Conservation (phyloP, 2,888 invertebrate genomes). For the Platycnemis pennipes region DNA sequence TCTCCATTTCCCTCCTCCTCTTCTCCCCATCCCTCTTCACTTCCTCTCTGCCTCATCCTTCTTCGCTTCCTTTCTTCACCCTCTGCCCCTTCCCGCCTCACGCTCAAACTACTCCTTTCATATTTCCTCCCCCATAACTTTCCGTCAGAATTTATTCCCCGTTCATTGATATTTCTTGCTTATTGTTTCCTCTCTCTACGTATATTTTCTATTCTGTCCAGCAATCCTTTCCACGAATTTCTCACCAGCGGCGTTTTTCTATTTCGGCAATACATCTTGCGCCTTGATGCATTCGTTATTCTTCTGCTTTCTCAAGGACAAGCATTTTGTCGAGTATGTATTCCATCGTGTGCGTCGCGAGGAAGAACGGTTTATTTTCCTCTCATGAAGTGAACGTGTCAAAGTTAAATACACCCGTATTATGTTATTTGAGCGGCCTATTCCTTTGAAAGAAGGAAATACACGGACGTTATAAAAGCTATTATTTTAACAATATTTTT, state of each 20-base stretch:
- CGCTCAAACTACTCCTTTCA: not conserved
- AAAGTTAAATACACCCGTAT: not conserved
- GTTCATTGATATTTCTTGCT: conserved; percentile 16
- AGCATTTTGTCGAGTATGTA: not conserved
- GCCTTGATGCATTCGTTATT: not conserved
- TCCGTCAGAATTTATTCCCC: not conserved
- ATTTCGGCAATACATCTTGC: conserved; percentile 7
- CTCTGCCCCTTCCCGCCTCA: not conserved
- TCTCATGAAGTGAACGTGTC: not conserved
- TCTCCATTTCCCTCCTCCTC: not conserved
- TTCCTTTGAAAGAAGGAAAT: not conserved
- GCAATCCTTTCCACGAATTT: not conserved
- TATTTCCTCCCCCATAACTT: conserved; percentile 1
- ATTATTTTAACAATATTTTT: no score
- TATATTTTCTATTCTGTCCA: conserved; percentile 1
- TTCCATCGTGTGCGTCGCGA: not conserved
- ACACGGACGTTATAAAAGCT: not conserved
- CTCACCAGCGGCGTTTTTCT: not conserved
- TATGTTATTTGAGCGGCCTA: not conserved
- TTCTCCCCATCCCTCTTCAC: not conserved
- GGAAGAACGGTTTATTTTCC: not conserved
- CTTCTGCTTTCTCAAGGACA: not conserved
- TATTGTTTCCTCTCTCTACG: conserved; percentile 20
- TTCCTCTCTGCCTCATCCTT: not conserved
- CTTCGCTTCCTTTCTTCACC: not conserved